A percentile compares a stretch with the other conserved stretches of the same genome.
Evolutionary conservation across 1,140 invertebrate genomes (phyloP).

Genomic region (Leguminivora glycinivorella): DNA sequence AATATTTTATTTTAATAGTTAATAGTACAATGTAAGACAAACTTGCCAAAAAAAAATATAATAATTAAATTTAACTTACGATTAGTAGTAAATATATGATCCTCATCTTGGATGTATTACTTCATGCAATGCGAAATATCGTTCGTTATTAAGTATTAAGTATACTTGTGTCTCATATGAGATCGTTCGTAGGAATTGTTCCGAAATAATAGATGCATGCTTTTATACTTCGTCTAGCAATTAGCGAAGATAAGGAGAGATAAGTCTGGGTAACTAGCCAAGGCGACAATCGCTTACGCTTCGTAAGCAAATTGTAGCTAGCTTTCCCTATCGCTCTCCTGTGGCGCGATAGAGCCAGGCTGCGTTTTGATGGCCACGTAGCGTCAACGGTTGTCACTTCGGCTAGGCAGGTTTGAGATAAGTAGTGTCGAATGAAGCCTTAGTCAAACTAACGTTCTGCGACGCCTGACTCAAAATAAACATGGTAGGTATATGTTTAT

Average conservation of each 20-base stretch:
- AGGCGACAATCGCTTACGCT: too few relatives aligned
- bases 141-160: conserved; percentile 59
- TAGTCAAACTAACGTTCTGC: conserved; percentile 70
- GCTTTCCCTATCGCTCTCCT: too few relatives aligned
- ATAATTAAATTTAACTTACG: conserved; percentile 47
- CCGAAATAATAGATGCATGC: conserved; percentile 44
- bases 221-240: conserved; percentile 64
- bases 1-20: too few relatives aligned
- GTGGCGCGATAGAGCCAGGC: too few relatives aligned
- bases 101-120: conserved; percentile 58
- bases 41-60: not conserved
- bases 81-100: conserved; percentile 56
- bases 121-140: conserved; percentile 55
- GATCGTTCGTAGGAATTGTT: conserved; percentile 68
- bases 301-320: too few relatives aligned
- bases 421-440: conserved; percentile 47
- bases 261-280: too few relatives aligned
- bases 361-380: too few relatives aligned
- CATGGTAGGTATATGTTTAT: conserved; percentile 38
- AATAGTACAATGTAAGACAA: too few relatives aligned
- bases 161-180: conserved; percentile 57
- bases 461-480: conserved; percentile 63
- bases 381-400: too few relatives aligned
- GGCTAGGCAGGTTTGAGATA: conserved; percentile 60
- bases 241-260: conserved; percentile 69